Percentiles rank a stretch among this genome's conserved stretches.
Evolutionary conservation across 2,113 vertebrate genomes (phyloP).

Genomic region (Herpetotheres cachinnans): DNA sequence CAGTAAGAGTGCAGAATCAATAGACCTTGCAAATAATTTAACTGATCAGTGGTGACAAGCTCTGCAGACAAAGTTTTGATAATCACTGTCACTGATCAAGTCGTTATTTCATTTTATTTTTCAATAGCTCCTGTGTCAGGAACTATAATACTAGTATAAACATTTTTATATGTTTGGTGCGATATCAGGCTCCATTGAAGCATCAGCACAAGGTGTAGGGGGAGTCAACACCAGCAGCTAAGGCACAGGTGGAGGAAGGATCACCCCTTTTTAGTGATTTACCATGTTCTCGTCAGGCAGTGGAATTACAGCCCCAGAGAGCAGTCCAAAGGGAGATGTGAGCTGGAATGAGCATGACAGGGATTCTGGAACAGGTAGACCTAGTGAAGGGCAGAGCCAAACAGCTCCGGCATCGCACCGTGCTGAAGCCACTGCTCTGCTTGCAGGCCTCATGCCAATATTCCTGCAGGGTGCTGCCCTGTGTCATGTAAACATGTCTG

Average conservation of each 20-base stretch:
- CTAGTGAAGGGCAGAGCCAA: not conserved
- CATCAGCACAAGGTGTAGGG: not conserved
- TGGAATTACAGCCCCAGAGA: not conserved
- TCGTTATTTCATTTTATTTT: not conserved
- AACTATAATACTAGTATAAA: not conserved
- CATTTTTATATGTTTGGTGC: not conserved
- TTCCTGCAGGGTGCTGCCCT: not conserved
- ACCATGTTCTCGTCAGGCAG: not conserved
- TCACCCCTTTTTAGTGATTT: not conserved
- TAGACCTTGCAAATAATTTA: not conserved
- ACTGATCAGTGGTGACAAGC: not conserved
- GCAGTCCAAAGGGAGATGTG: not conserved
- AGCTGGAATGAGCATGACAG: not conserved
- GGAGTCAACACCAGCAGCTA: not conserved
- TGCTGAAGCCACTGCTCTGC: not conserved
- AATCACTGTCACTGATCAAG: not conserved
- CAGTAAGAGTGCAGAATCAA: not conserved
- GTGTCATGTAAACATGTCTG: not conserved
- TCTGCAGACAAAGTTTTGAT: not conserved
- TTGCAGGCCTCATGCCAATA: not conserved
- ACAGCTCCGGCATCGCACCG: accelerated
- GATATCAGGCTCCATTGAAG: not conserved
- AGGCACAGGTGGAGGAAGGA: not conserved
- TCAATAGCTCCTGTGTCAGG: not conserved
- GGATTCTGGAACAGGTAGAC: not conserved